Evolutionary conservation across 2,113 vertebrate genomes (phyloP).

Genomic region (Microcebus tavaratra): DNA sequence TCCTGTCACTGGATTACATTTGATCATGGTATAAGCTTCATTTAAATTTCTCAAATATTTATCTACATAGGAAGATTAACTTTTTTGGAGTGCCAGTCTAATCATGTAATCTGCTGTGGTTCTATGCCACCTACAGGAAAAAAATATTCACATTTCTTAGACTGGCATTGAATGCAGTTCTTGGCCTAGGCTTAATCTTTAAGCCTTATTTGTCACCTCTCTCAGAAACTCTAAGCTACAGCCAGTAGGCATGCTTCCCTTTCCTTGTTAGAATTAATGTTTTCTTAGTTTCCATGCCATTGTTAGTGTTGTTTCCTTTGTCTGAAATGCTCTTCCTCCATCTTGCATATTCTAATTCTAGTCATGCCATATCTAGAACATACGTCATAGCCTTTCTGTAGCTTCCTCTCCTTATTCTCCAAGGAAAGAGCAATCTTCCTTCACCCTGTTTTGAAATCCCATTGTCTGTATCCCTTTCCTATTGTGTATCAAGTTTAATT

Average conservation of each 20-base stretch:
- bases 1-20: neutral
- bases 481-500: neutral
- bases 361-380: neutral
- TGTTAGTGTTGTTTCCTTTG: neutral
- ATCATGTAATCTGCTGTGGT: neutral
- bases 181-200: neutral
- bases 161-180: neutral
- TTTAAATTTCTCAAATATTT: conserved; percentile 17
- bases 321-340: neutral
- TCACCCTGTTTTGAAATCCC: neutral
- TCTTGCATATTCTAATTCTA: neutral
- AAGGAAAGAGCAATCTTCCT: neutral
- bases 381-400: neutral
- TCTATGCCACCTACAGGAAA: neutral
- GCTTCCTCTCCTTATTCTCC: neutral
- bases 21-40: neutral
- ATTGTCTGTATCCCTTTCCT: neutral
- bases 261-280: neutral
- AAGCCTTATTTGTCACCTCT: neutral
- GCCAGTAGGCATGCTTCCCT: neutral
- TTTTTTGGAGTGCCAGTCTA: neutral
- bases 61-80: neutral
- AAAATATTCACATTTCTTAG: neutral
- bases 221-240: neutral
- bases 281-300: neutral